Base-by-base conservation (phyloP, 1,140 invertebrate species). In the Leptinotarsa lineolata region DNA sequence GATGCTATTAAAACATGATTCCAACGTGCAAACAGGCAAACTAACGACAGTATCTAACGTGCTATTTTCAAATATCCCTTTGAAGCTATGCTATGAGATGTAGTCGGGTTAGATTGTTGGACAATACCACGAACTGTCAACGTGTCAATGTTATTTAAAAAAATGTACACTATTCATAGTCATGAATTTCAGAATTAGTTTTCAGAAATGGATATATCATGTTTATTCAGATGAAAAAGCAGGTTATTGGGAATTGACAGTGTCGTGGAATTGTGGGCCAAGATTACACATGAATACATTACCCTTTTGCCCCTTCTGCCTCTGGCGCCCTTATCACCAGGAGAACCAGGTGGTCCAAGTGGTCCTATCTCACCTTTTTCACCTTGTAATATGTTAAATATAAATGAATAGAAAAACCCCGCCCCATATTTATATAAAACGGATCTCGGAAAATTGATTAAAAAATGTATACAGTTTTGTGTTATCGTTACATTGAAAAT, bases 301-400 rank as follows among this genome's bases (percentile, higher is more conserved):
- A 94, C 94, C 93, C 91, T 88, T 87, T 93, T 94, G 86, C 93
- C 94, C 85, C 91, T 90, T 80, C 94, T 93, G 83, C 94, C 94
- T 82, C 93, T 88, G 75, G 90, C 86, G 80, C 94, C 94, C 84
- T 91, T 92, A 79, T 93, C 92, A 73, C 93, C 93, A 79, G 89
- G 86, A 78, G 87, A 86, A 80, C 93, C 94, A 76, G 90, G 88
- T 78, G 92, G 90, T 78, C 94, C 93, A 69, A 89, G 87, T 77
- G 90, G 89, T 78, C 92, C 92, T 76, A 88, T 78, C 78, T 94
- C 92, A 81, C 92, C 93, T 85, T 93, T 93, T 84, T 92, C 91
- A 81, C 93, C 94, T 83, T 90, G 89, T 79, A 88, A 88, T 24
- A 30, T 59, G 45, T 54, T 58, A 4, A 39, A 11, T 39, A 39